Base-by-base conservation (phyloP, 1,140 invertebrate genomes). In the Lithobius niger region DNA sequence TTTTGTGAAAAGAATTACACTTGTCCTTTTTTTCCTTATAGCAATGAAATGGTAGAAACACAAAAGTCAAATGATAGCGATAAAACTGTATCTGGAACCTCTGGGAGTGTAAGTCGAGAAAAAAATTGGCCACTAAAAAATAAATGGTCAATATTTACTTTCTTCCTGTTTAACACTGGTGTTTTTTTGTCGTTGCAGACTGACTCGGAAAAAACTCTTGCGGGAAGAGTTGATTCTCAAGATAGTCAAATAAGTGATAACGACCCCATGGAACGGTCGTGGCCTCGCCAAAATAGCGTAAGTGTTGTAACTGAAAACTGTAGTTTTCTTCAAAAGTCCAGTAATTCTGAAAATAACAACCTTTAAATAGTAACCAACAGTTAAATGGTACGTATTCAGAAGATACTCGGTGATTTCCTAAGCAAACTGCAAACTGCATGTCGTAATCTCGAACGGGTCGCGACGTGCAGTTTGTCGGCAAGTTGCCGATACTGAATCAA, bases 211-310 rank as follows among this genome's bases (percentile, higher is more conserved):
- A 77, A 81, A 60, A 87, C 84, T 43, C 79, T 84, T 1, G 80
- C 83, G 27, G 65, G 71, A 50, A 75, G 88, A 47, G 80, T 88
- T 3, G 88, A 93, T 71, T 90, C 87, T 40, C 84, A 87, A 59
- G 90, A 95, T 68, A 86, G 84, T 66, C 86, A 86, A 69, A 80
- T 83, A 2, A 84, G 81, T 16, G 82, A 85, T 61, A 71, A 73
- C 69, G 60, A 66, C 55, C 52, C 59, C 26, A 55, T 45, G 40
- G 71, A 71, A 42, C 60, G 60, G 68, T 79, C 62, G 31, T 90
- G 86, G 85, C 86, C 87, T 49, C 68, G 90, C 57, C 90, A 94
- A 70, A 93, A 94, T 73, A 92, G 88, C 62, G 84, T 88, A 77
- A 72, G 78, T 6, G 4, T 74, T n/a, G n/a, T n/a, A 64, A 57